A percentile compares a stretch with the other conserved stretches of the same genome.
These are phyloP conservation scores for Cnemophilus loriae DNA, from an alignment of 2,113 vertebrate genomes.

Conservation along the genomic window DNA sequence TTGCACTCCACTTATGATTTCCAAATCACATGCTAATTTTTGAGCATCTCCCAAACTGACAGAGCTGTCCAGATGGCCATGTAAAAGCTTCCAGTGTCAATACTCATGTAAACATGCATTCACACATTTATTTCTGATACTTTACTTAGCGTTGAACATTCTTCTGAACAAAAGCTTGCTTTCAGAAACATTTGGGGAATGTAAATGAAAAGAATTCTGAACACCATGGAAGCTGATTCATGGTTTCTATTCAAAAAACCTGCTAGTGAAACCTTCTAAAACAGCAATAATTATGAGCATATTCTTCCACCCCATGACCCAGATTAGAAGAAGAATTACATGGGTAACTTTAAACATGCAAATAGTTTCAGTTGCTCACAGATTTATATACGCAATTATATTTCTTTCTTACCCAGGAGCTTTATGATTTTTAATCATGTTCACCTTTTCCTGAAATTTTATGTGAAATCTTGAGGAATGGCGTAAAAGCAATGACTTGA, in stretches of 20 bases:
- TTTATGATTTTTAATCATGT: not conserved
- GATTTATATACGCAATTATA: not conserved
- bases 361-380: not conserved
- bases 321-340: not conserved
- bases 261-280: not conserved
- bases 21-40: not conserved
- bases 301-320: not conserved
- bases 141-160: not conserved
- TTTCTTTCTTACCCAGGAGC: not conserved
- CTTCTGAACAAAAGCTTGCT: not conserved
- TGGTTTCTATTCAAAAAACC: slow-evolving; percentile 1
- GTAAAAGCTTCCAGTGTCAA: not conserved
- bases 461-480: not conserved
- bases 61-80: slow-evolving; percentile 33
- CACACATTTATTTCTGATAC: not conserved
- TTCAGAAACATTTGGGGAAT: not conserved
- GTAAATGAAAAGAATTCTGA: not conserved
- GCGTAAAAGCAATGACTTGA: not conserved
- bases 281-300: not conserved
- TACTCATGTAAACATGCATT: not conserved
- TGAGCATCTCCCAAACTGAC: not conserved
- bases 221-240: not conserved
- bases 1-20: not conserved
- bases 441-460: not conserved
- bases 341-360: not conserved